Evolutionary conservation across 1,140 invertebrate genomes (phyloP).

Genomic region (Cyclina sinensis): DNA sequence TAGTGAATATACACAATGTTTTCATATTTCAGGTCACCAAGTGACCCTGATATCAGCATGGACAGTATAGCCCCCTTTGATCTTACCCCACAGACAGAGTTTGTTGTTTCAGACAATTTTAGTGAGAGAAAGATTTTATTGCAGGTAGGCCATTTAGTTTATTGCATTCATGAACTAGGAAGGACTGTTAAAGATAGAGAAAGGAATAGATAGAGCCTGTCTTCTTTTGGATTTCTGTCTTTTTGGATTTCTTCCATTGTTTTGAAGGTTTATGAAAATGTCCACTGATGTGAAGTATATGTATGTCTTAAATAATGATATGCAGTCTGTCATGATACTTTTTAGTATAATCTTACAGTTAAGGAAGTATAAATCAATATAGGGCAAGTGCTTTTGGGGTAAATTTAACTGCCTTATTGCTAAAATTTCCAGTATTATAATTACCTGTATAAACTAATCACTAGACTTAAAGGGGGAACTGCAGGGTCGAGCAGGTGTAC

Average conservation of each 20-base stretch:
- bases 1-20: no score
- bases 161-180: not conserved
- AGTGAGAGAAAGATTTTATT: constrained; percentile 77
- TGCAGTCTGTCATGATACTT: no score
- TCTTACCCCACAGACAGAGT: constrained; percentile 81
- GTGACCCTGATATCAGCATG: constrained; percentile 67
- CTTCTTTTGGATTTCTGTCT: not conserved
- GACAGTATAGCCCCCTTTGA: constrained; percentile 78
- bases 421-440: no score
- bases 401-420: no score
- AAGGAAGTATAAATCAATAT: no score
- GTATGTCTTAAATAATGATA: no score
- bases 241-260: not conserved
- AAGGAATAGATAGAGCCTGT: not conserved
- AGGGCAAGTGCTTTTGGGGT: no score
- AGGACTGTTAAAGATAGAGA: not conserved
- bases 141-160: constrained; percentile 69
- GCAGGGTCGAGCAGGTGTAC: no score
- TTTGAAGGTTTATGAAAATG: not conserved
- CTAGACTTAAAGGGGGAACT: no score
- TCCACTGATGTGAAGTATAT: no score
- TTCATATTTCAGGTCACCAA: constrained; percentile 63
- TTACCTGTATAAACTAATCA: no score
- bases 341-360: no score
- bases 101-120: constrained; percentile 75